Evolutionary conservation across 1,140 invertebrate genomes (phyloP).

Genomic region (Vanessa atalanta): DNA sequence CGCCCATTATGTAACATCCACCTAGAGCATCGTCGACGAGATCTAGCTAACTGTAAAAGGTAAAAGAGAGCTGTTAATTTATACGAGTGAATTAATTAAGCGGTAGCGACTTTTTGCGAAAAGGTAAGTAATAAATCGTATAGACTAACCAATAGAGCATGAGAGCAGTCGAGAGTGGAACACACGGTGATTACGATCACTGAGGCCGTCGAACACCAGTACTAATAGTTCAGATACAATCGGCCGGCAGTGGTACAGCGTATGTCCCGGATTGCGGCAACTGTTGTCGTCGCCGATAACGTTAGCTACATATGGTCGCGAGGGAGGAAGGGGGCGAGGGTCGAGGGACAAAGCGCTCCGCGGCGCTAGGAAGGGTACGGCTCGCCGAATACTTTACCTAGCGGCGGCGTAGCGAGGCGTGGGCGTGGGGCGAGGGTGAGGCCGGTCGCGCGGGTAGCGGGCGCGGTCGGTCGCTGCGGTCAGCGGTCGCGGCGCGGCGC

Average conservation of each 20-base stretch:
- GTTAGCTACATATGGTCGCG: slow-evolving; percentile 60
- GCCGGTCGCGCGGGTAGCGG: slow-evolving; percentile 43
- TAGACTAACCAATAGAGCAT: slow-evolving; percentile 76
- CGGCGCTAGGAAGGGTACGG: slow-evolving; percentile 32
- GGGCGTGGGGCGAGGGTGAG: slow-evolving; percentile 44
- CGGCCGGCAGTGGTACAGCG: slow-evolving; percentile 44
- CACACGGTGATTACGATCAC: slow-evolving; percentile 66
- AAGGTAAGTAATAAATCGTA: slow-evolving; percentile 34
- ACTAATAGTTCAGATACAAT: slow-evolving; percentile 48
- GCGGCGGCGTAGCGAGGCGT: slow-evolving; percentile 52
- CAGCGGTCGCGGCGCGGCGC: slow-evolving; percentile 64
- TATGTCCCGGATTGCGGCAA: slow-evolving; percentile 28
- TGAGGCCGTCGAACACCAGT: slow-evolving; percentile 51
- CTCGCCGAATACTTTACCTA: slow-evolving; percentile 52
- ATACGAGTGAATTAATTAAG: slow-evolving; percentile 35
- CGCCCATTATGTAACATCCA: slow-evolving; percentile 65
- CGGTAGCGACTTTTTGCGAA: slow-evolving; percentile 25
- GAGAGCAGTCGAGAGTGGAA: slow-evolving; percentile 75
- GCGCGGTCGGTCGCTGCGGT: slow-evolving; percentile 55
- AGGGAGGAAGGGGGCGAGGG: slow-evolving; percentile 33
- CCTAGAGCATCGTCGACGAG: slow-evolving; percentile 47
- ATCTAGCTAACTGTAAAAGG: slow-evolving; percentile 34
- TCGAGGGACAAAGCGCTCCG: slow-evolving; percentile 14
- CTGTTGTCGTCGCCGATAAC: slow-evolving; percentile 49
- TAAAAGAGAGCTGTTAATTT: slow-evolving; percentile 32